phyloP scores from a whole-genome alignment of 2,888 invertebrate species.

The Drosophila ustulata region DNA sequence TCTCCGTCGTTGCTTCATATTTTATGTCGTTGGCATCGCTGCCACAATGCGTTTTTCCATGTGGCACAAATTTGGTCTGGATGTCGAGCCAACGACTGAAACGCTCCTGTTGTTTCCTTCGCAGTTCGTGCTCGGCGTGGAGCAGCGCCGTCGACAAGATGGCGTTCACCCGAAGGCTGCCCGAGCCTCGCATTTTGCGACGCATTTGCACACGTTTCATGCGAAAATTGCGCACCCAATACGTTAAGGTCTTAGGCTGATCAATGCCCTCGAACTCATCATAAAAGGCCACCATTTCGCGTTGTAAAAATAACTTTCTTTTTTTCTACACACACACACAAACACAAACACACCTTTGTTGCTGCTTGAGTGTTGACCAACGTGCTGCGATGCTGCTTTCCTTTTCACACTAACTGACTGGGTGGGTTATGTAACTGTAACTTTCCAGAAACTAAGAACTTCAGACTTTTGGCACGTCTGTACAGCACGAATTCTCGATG shows the following conservation, averaged over 20 bases:
- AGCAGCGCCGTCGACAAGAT: constrained; percentile 86
- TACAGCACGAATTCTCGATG: constrained; percentile 38
- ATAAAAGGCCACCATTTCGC: constrained; percentile 66
- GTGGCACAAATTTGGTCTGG: constrained; percentile 82
- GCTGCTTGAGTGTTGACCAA: constrained; percentile 27
- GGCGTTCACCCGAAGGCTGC: constrained; percentile 87
- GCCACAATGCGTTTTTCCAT: constrained; percentile 63
- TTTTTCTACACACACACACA: constrained; percentile 42
- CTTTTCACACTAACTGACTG: constrained; percentile 40
- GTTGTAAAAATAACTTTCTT: constrained; percentile 42
- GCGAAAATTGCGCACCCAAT: constrained; percentile 87
- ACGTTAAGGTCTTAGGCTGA: constrained; percentile 80
- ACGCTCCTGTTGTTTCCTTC: constrained; percentile 86
- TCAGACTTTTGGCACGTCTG: constrained; percentile 17
- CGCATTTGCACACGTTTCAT: constrained; percentile 86
- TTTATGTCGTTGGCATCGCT: constrained; percentile 45
- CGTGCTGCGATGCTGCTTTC: constrained; percentile 34
- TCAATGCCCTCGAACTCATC: constrained; percentile 62
- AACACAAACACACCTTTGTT: constrained; percentile 64
- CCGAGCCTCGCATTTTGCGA: constrained; percentile 85
- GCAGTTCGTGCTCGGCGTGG: constrained; percentile 86
- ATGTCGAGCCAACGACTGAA: constrained; percentile 86
- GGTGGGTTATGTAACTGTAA: constrained; percentile 45
- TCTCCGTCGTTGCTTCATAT: constrained; percentile 41
- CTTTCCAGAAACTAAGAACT: constrained; percentile 40